These are phyloP conservation scores for Brachystomella parvula DNA, from an alignment of 1,140 invertebrate species.

Conservation along the genomic window DNA sequence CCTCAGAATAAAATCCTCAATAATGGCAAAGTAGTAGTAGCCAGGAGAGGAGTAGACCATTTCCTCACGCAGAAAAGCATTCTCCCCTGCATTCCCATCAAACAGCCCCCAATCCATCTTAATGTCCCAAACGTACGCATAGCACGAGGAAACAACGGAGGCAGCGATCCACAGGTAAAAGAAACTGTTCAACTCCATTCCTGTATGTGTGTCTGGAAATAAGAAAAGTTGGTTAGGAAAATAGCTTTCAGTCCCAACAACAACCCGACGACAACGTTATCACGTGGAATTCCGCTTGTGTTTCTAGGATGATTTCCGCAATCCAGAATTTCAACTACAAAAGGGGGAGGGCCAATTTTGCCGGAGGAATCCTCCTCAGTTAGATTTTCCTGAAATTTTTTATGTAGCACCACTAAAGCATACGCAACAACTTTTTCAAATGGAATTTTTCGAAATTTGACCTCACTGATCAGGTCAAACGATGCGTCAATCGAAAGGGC, in stretches of 20 bases:
- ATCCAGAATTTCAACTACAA: too few species aligned
- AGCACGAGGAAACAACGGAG: constrained; percentile 67
- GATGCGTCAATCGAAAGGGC: too few species aligned
- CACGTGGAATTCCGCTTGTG: too few species aligned
- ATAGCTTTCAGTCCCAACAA: neutral
- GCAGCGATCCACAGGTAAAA: constrained; percentile 70
- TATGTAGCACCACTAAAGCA: too few species aligned
- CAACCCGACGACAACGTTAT: too few species aligned
- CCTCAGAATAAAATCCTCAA: constrained; percentile 87
- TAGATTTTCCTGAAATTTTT: too few species aligned
- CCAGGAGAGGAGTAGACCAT: constrained; percentile 54
- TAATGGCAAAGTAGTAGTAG: constrained; percentile 95
- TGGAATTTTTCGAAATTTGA: too few species aligned
- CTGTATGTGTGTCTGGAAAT: constrained; percentile 23
- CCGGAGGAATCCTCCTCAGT: too few species aligned
- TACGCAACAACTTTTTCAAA: too few species aligned
- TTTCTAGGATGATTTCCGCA: too few species aligned
- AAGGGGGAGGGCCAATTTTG: too few species aligned
- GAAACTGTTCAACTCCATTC: constrained; percentile 59
- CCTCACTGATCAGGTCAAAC: too few species aligned
- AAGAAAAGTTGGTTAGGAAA: neutral
- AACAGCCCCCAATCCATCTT: constrained; percentile 98
- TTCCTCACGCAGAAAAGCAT: constrained; percentile 52
- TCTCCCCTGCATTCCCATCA: constrained; percentile 59
- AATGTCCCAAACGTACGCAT: constrained; percentile 88